These are phyloP conservation scores for Fratercula arctica DNA, from an alignment of 2,797 vertebrate species.

Conservation along the genomic window DNA sequence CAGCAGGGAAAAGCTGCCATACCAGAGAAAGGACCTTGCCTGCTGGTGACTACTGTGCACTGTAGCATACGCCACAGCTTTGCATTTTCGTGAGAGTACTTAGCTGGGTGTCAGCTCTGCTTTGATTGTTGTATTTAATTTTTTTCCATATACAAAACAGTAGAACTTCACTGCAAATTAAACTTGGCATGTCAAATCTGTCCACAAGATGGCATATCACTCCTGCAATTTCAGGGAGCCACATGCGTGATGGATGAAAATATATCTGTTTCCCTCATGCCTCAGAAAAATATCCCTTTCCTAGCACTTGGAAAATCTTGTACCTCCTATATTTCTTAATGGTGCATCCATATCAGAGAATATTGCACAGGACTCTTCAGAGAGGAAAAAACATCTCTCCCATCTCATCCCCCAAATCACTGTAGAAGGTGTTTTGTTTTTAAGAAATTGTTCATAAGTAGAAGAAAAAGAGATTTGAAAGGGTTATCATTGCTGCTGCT, in stretches of 20 bases:
- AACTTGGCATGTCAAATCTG: not conserved
- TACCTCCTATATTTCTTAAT: not conserved
- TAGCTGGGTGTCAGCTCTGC: not conserved
- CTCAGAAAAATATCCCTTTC: not conserved
- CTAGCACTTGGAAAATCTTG: not conserved
- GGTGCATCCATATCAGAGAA: not conserved
- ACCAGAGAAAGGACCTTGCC: not conserved
- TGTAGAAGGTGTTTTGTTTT: not conserved
- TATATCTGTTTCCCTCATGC: not conserved
- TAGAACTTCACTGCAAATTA: not conserved
- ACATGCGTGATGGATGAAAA: not conserved
- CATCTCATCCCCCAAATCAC: not conserved
- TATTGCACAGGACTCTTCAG: not conserved
- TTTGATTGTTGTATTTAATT: not conserved
- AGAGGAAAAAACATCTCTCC: not conserved
- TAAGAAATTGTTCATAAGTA: not conserved
- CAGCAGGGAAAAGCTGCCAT: not conserved
- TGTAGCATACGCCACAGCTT: not conserved
- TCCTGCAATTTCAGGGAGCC: not conserved
- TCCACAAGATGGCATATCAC: constrained; percentile 32
- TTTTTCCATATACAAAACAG: not conserved
- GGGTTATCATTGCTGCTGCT: not conserved
- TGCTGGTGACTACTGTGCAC: not conserved
- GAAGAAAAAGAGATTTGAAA: not conserved
- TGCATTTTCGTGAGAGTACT: not conserved